Percentiles rank a stretch among this genome's conserved stretches.
phyloP scores from a whole-genome alignment of 2,113 vertebrate species.

The Coryphaenoides rupestris region DNA sequence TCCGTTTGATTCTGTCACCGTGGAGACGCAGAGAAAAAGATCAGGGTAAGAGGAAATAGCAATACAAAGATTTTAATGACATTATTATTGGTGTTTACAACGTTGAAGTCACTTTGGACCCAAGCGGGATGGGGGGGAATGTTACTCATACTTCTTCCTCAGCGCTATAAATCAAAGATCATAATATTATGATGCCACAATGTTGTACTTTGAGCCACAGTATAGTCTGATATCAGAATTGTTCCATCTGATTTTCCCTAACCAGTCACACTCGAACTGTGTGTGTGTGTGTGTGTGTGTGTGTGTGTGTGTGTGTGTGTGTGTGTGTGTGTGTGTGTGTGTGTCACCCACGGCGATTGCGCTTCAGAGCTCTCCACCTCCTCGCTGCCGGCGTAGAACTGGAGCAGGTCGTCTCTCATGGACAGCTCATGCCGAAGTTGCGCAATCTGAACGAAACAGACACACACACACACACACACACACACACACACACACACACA shows the following conservation, averaged over 20 bases:
- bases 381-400: slow-evolving; percentile 84
- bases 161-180: too few species aligned
- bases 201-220: neutral
- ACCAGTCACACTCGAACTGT: too few species aligned
- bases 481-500: slow-evolving; percentile 25
- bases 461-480: slow-evolving; percentile 12
- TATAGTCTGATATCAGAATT: too few species aligned
- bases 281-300: neutral
- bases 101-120: too few species aligned
- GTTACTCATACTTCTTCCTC: too few species aligned
- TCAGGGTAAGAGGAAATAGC: neutral
- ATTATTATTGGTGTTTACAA: neutral
- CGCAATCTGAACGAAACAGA: slow-evolving; percentile 70
- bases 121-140: too few species aligned
- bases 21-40: slow-evolving; percentile 2
- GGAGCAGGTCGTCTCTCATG: slow-evolving; percentile 87
- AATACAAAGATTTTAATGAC: too few species aligned
- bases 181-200: too few species aligned
- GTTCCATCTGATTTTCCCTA: too few species aligned
- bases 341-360: slow-evolving; percentile 71
- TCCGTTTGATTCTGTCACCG: slow-evolving; percentile 68
- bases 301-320: neutral
- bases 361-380: slow-evolving; percentile 74
- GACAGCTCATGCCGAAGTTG: slow-evolving; percentile 87
- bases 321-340: slow-evolving; percentile 1